phyloP scores from a whole-genome alignment of 2,888 invertebrate species.

The Amiota minor region DNA sequence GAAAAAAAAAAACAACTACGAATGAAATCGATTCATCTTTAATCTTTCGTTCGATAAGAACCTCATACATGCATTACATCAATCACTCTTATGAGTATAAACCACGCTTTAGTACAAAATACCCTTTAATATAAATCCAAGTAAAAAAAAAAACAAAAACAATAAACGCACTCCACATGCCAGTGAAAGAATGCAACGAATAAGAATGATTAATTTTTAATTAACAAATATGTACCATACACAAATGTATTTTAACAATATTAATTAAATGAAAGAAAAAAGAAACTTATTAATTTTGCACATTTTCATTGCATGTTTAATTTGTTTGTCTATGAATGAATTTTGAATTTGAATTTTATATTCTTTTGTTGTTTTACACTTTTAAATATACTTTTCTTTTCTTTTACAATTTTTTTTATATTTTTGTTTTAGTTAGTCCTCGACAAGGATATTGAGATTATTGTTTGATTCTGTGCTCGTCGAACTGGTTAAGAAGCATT shows the following conservation, averaged over 20 bases:
- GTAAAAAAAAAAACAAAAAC: constrained; percentile 2
- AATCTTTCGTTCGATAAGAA: constrained; percentile 14
- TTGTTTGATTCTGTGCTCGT: constrained; percentile 53
- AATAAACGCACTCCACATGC: constrained; percentile 15
- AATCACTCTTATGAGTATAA: not conserved
- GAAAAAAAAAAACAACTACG: constrained; percentile 40
- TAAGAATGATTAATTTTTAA: constrained; percentile 26
- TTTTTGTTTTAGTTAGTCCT: constrained; percentile 63
- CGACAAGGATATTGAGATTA: constrained; percentile 69
- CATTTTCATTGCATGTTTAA: not conserved
- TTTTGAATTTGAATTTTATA: not conserved
- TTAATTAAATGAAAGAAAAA: not conserved
- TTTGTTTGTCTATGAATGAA: not conserved
- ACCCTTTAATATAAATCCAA: constrained; percentile 2
- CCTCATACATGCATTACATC: not conserved
- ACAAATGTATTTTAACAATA: not conserved
- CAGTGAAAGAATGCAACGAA: constrained; percentile 29
- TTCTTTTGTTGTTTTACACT: not conserved
- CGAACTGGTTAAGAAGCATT: constrained; percentile 33
- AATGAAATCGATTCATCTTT: constrained; percentile 36
- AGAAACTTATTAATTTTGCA: constrained; percentile 8
- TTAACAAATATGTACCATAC: not conserved
- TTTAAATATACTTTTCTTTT: not conserved
- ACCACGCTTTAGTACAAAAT: constrained; percentile 20
- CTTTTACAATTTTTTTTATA: constrained; percentile 37